phyloP scores from a whole-genome alignment of 2,113 vertebrate species.

The Proterorhinus semilunaris region DNA sequence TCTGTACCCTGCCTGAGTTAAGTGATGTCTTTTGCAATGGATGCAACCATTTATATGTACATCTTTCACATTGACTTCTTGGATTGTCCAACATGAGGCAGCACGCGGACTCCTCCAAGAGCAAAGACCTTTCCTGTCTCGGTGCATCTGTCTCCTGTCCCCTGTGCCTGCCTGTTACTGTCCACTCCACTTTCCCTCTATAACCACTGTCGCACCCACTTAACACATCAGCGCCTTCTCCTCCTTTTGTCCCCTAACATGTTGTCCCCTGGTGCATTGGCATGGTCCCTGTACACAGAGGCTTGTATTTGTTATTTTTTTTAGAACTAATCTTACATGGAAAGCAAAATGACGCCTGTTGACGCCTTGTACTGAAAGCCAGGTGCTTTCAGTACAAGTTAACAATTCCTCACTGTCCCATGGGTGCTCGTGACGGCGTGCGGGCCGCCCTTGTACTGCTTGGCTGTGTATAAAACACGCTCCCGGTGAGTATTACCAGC shows the following conservation, averaged over 20 bases:
- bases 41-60: too few relatives aligned
- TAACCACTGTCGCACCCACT: constrained; percentile 14
- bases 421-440: neutral
- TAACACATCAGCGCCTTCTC: constrained; percentile 14
- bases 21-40: too few relatives aligned
- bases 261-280: constrained; percentile 10
- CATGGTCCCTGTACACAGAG: constrained; percentile 6
- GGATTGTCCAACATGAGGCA: constrained; percentile 29
- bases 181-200: constrained; percentile 28
- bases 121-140: constrained; percentile 36
- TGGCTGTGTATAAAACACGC: too few relatives aligned
- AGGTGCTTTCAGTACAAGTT: neutral
- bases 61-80: neutral
- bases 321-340: neutral
- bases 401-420: neutral
- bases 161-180: constrained; percentile 38
- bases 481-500: too few relatives aligned
- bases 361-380: too few relatives aligned
- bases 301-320: neutral
- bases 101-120: constrained; percentile 42
- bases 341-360: neutral
- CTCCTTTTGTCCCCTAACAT: constrained; percentile 7
- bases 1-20: too few relatives aligned
- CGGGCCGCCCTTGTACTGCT: too few relatives aligned
- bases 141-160: constrained; percentile 41